A percentile compares a stretch with the other conserved stretches of the same genome.
Evolutionary conservation across 2,113 vertebrate genomes (phyloP).

Genomic region (Lagopus muta): DNA sequence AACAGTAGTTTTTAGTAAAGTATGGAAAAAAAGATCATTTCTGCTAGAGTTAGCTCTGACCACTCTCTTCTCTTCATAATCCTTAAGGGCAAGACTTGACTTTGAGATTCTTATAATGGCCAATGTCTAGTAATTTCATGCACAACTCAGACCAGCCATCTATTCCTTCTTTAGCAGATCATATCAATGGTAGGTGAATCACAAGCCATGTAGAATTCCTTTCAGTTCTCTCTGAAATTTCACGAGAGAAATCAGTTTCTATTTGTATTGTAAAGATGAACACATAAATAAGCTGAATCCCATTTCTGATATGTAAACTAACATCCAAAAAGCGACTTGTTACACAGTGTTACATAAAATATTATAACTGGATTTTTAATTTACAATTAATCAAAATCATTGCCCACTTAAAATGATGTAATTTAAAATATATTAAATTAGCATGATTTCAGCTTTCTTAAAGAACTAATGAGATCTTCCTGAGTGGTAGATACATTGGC

Average conservation of each 20-base stretch:
- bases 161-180: not conserved
- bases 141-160: not conserved
- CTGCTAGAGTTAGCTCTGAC: not conserved
- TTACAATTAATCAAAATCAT: not conserved
- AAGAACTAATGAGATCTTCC: not conserved
- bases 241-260: not conserved
- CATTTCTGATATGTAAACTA: not conserved
- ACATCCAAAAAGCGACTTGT: not conserved
- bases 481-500: not conserved
- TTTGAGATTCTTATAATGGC: not conserved
- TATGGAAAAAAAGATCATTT: not conserved
- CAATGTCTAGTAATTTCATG: not conserved
- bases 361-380: not conserved
- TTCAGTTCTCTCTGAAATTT: not conserved
- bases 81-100: not conserved
- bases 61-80: not conserved
- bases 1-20: not conserved
- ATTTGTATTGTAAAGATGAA: not conserved
- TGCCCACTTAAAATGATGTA: not conserved
- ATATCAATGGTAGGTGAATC: not conserved
- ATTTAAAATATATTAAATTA: not conserved
- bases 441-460: not conserved
- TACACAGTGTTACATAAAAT: not conserved
- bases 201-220: not conserved
- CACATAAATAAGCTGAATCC: not conserved